Conservation (phyloP, 1,140 invertebrate genomes). For the Drosophila teissieri region DNA sequence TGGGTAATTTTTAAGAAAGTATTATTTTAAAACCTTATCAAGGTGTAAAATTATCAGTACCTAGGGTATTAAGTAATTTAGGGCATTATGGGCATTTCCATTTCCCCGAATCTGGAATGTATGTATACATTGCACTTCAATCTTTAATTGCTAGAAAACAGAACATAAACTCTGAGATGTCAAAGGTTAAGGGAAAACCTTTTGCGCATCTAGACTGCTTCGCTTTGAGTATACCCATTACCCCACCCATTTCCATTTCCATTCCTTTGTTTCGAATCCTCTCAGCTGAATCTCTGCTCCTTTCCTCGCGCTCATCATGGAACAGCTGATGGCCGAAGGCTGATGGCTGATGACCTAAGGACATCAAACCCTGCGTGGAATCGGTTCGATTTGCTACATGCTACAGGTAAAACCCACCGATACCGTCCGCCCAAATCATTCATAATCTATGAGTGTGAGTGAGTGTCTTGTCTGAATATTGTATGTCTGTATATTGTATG, state of each 20-base stretch:
- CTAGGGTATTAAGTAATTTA: not conserved
- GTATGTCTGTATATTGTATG: slow-evolving; percentile 3
- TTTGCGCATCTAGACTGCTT: not conserved
- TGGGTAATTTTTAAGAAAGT: too few species aligned
- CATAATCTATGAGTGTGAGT: slow-evolving; percentile 10
- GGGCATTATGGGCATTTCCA: not conserved
- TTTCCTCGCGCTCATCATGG: slow-evolving; percentile 10
- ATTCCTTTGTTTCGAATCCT: not conserved
- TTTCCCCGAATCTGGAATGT: not conserved
- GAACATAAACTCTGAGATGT: slow-evolving; percentile 1
- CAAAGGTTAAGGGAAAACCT: slow-evolving; percentile 8
- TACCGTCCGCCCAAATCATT: slow-evolving; percentile 30
- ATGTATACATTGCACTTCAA: not conserved
- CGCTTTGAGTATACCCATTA: slow-evolving; percentile 2
- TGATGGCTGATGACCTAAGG: slow-evolving; percentile 32
- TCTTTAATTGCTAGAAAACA: not conserved
- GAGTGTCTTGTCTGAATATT: not conserved
- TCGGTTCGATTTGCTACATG: slow-evolving; percentile 35
- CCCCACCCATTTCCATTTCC: not conserved
- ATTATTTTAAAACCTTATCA: too few species aligned
- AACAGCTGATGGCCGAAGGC: slow-evolving; percentile 45
- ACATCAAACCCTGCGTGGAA: slow-evolving; percentile 37
- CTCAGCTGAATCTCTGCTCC: slow-evolving; percentile 14
- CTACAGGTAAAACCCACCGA: slow-evolving; percentile 38
- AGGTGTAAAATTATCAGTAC: not conserved